Conservation (phyloP, 2,888 invertebrate genomes). For the Tetranychus truncatus region DNA sequence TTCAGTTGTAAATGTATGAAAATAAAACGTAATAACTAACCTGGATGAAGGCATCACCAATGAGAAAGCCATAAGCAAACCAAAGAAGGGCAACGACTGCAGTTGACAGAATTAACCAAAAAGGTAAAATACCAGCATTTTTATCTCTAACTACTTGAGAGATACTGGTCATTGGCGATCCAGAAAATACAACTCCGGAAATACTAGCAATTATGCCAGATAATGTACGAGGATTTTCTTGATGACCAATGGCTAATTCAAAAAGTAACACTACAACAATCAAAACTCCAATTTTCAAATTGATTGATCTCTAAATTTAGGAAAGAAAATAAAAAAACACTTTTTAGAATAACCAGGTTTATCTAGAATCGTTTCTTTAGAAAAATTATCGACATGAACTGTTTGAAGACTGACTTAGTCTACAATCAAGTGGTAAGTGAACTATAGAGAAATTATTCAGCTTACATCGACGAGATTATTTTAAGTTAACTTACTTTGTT, state of each 20-base stretch:
- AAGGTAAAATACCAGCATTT: conserved; percentile 67
- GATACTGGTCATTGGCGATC: conserved; percentile 58
- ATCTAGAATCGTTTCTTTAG: no score
- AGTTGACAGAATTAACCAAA: conserved; percentile 65
- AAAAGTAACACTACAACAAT: conserved; percentile 38
- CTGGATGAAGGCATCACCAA: conserved; percentile 54
- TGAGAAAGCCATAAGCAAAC: conserved; percentile 58
- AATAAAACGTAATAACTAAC: not conserved
- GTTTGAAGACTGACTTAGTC: not conserved
- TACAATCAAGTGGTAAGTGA: no score
- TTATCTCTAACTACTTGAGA: conserved; percentile 54
- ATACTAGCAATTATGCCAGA: conserved; percentile 47
- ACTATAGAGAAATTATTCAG: not conserved
- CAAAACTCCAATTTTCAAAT: conserved; percentile 44
- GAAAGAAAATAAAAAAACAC: not conserved
- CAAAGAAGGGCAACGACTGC: conserved; percentile 57
- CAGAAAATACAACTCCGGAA: conserved; percentile 58
- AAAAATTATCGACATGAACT: conserved; percentile 7
- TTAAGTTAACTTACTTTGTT: conserved; percentile 40
- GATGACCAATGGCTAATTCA: conserved; percentile 36
- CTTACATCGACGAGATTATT: no score
- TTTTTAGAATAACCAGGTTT: no score
- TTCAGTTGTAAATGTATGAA: no score
- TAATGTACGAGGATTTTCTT: conserved; percentile 38
- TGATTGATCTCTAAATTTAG: conserved; percentile 37